Evolutionary conservation across 2,888 invertebrate species (phyloP).

Genomic region (Meiosimyza platycephala): DNA sequence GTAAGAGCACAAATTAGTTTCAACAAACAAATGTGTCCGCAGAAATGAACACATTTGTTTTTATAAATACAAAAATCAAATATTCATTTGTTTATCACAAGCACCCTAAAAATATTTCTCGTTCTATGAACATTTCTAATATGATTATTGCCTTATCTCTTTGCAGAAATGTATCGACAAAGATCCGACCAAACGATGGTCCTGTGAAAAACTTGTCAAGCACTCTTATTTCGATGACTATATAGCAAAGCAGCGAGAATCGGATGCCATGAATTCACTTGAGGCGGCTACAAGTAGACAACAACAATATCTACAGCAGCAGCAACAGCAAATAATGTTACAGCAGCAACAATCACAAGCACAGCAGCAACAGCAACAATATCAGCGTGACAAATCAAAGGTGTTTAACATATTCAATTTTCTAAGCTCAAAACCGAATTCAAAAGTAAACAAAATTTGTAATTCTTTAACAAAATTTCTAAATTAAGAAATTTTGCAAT

Average conservation of each 20-base stretch:
- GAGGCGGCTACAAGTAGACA: slow-evolving; percentile 59
- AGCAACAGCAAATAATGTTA: slow-evolving; percentile 55
- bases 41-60: no score
- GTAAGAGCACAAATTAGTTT: no score
- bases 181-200: slow-evolving; percentile 91
- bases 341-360: slow-evolving; percentile 53
- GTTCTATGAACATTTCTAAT: neutral
- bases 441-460: slow-evolving; percentile 41
- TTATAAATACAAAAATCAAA: no score
- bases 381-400: slow-evolving; percentile 72
- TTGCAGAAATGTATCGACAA: slow-evolving; percentile 93
- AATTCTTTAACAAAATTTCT: slow-evolving; percentile 27
- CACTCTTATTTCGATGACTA: slow-evolving; percentile 95
- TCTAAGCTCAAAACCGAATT: slow-evolving; percentile 40
- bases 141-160: slow-evolving; percentile 39
- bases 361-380: slow-evolving; percentile 29
- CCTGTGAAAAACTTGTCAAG: slow-evolving; percentile 88
- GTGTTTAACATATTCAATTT: slow-evolving; percentile 63
- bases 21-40: no score
- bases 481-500: slow-evolving; percentile 19
- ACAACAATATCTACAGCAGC: slow-evolving; percentile 58
- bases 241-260: slow-evolving; percentile 81
- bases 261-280: slow-evolving; percentile 63
- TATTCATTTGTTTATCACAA: no score
- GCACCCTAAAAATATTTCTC: no score